phyloP scores from a whole-genome alignment of 1,140 invertebrate species.

The Pentalonia nigronervosa region DNA sequence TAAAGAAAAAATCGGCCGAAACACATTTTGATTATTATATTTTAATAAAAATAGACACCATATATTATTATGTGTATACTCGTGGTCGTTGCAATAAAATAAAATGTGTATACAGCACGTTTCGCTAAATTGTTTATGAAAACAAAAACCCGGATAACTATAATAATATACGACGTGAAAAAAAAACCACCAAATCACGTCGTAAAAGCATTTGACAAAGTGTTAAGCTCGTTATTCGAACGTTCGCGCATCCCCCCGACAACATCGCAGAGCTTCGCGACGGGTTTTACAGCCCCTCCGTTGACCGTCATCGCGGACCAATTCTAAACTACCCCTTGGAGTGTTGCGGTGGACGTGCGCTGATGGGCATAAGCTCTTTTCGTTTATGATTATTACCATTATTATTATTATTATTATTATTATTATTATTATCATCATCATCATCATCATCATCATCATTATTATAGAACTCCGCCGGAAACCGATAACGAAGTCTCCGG shows the following conservation, averaged over 20 bases:
- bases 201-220: constrained; percentile 17
- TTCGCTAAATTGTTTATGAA: neutral
- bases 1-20: neutral
- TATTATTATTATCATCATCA: neutral
- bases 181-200: neutral
- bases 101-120: neutral
- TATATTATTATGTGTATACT: neutral
- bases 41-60: neutral
- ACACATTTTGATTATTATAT: neutral
- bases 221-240: constrained; percentile 11
- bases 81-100: neutral
- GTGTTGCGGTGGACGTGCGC: neutral
- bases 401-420: constrained; percentile 12
- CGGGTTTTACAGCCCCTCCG: constrained; percentile 23
- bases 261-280: neutral
- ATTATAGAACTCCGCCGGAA: neutral
- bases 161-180: neutral
- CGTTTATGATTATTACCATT: constrained; percentile 32
- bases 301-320: constrained; percentile 15
- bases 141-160: neutral
- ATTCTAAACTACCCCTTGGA: constrained; percentile 28
- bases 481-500: constrained; percentile 27
- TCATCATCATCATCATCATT: neutral
- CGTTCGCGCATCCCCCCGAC: neutral
- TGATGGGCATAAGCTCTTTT: constrained; percentile 11